Evolutionary conservation across 2,797 vertebrate genomes (phyloP).

Genomic region (Leptodactylus fallax): DNA sequence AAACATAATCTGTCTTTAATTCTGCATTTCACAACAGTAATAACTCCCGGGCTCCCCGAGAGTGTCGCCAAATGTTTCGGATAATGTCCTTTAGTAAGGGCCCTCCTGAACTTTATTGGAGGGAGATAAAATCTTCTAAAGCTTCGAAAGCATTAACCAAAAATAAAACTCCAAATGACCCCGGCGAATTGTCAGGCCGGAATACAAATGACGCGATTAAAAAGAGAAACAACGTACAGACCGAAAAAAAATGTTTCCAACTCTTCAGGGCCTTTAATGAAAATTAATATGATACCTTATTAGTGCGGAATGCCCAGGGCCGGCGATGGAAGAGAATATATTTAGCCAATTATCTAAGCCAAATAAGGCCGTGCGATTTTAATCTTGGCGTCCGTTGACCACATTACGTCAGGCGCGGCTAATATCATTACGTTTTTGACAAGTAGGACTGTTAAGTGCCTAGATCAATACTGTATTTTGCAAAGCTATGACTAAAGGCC

Average conservation of each 20-base stretch:
- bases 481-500: slow-evolving; percentile 45
- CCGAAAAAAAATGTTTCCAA: slow-evolving; percentile 74
- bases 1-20: not conserved
- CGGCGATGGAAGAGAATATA: slow-evolving; percentile 74
- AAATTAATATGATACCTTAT: slow-evolving; percentile 80
- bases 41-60: not conserved
- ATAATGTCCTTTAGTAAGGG: not conserved
- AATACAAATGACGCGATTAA: slow-evolving; percentile 70
- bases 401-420: slow-evolving; percentile 68
- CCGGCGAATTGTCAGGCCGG: slow-evolving; percentile 59
- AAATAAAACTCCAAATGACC: slow-evolving; percentile 55
- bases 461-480: slow-evolving; percentile 67
- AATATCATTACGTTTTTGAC: slow-evolving; percentile 70
- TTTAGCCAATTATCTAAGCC: slow-evolving; percentile 78
- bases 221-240: slow-evolving; percentile 72
- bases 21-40: not conserved
- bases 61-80: slow-evolving; percentile 14
- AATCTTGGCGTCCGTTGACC: slow-evolving; percentile 69
- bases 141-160: slow-evolving; percentile 28
- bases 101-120: slow-evolving; percentile 16
- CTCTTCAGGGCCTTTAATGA: slow-evolving; percentile 76
- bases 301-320: slow-evolving; percentile 72
- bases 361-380: slow-evolving; percentile 73
- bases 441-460: slow-evolving; percentile 68
- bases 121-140: slow-evolving; percentile 42